Evolutionary conservation across 2,888 invertebrate species (phyloP).

Genomic region (Coenonympha arcania): DNA sequence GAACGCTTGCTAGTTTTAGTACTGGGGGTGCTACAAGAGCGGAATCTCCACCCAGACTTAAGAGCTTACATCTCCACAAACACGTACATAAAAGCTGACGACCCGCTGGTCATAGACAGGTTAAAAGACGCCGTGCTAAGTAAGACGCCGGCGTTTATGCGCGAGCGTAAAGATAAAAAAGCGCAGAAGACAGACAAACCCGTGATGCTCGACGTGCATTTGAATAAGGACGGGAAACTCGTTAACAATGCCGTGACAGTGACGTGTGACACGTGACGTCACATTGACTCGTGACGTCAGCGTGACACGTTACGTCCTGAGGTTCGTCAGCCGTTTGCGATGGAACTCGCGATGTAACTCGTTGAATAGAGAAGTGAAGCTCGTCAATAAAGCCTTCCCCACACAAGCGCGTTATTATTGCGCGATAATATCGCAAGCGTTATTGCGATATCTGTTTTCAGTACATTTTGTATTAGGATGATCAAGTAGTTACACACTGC

Average conservation of each 20-base stretch:
- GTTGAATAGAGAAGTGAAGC: no score
- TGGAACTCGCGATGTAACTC: no score
- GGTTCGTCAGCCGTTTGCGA: no score
- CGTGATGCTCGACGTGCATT: slow-evolving; percentile 23
- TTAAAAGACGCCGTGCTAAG: slow-evolving; percentile 79
- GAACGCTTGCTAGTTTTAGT: slow-evolving; percentile 80
- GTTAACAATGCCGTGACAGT: slow-evolving; percentile 7
- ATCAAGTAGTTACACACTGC: no score
- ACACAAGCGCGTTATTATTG: no score
- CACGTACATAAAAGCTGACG: slow-evolving; percentile 86
- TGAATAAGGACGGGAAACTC: slow-evolving; percentile 4
- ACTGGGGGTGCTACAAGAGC: slow-evolving; percentile 77
- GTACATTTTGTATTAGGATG: no score
- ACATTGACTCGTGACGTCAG: no score
- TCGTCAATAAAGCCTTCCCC: no score
- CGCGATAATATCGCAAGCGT: no score
- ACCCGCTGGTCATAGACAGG: slow-evolving; percentile 86
- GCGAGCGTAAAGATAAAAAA: neutral
- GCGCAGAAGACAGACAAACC: neutral
- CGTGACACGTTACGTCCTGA: neutral
- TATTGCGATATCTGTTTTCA: no score
- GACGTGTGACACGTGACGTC: neutral
- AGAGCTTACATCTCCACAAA: slow-evolving; percentile 80
- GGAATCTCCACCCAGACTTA: slow-evolving; percentile 55
- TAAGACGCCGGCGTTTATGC: neutral